Evolutionary conservation across 2,113 vertebrate genomes (phyloP), one percentile per base, ranked within the genome.

Genomic region (Hyperopisus bebe): DNA sequence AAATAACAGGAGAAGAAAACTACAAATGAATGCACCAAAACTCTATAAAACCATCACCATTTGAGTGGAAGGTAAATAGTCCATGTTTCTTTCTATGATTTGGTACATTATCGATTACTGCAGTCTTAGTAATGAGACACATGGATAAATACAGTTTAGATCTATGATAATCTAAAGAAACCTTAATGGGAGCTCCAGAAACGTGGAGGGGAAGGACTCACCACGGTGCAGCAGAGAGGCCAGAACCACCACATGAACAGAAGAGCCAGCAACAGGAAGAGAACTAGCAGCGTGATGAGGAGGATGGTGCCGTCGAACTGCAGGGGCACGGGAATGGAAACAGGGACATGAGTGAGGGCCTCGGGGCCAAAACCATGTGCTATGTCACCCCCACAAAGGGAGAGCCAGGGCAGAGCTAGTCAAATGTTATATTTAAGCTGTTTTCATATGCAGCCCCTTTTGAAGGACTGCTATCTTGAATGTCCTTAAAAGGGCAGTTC

Each of bases 241-340:
- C 97, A 98, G 92, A 98, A 95, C 96, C 97, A 97, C 96, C 96
- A 98, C 88, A 98, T 92, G 46, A 98, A 91, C 89, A 97, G 92
- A 82, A 97, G 90, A n/a, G 94, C 93, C 92, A 98, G 82, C 80
- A 98, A 92, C 90, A 98, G 93, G 91, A 96, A 96, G 0, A 97
- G 96, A 83, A 97, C 95, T 91, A 98, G 94, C 89, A 98, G 90
- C 0, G 96, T 96, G 89, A 98, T 95, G 55, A 98, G 95, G 88
- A 98, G 96, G 62, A 98, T 96, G 90, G 97, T 97, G 85, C 97
- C 97, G 50, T 89, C 89, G 31, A 89, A 89, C 89, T 89, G 77
- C 31, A 13, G 35, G 35, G 77, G 89, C 89, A 90, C 88, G 89
- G 90, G 91, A 93, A 91, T 90, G 92, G 90, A 89, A 88, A 88